Percentiles rank a stretch among this genome's conserved stretches.
These are phyloP conservation scores for Caenorhabditis imperialis DNA, from an alignment of 2,888 invertebrate genomes.

Conservation along the genomic window DNA sequence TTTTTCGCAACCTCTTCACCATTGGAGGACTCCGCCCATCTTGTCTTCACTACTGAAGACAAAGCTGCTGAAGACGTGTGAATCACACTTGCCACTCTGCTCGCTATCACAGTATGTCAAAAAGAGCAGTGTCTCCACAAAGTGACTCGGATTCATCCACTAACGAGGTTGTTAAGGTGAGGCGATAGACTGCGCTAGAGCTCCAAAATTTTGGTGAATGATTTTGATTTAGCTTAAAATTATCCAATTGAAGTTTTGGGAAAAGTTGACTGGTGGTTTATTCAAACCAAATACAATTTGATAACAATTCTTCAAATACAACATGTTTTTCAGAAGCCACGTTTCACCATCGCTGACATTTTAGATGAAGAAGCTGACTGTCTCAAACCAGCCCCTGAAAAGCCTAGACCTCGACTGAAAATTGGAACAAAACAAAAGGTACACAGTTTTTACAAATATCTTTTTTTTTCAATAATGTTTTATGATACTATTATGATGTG, in stretches of 20 bases:
- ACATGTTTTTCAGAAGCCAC: conserved; percentile 26
- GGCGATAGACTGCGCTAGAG: too few relatives aligned
- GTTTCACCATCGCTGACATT: conserved; percentile 49
- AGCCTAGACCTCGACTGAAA: conserved; percentile 13
- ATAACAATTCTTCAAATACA: too few relatives aligned
- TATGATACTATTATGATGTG: too few relatives aligned
- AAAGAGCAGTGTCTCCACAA: conserved; percentile 9
- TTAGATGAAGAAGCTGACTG: conserved; percentile 33
- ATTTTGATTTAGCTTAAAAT: too few relatives aligned
- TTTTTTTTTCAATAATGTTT: neutral
- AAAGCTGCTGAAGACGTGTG: conserved; percentile 30
- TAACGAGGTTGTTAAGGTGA: conserved; percentile 16
- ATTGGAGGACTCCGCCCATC: conserved; percentile 38
- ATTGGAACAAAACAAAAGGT: conserved; percentile 38
- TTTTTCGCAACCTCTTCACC: conserved; percentile 4
- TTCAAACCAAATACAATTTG: too few relatives aligned
- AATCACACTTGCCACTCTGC: conserved; percentile 12
- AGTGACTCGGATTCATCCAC: conserved; percentile 3
- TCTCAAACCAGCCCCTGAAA: conserved; percentile 12
- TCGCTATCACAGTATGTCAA: conserved; percentile 37
- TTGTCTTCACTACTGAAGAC: conserved; percentile 8
- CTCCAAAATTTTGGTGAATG: neutral
- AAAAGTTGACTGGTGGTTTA: too few relatives aligned
- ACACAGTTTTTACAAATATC: too few relatives aligned
- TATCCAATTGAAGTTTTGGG: too few relatives aligned